These are phyloP conservation scores for Ichneumon xanthorius DNA, from an alignment of 2,888 invertebrate genomes.

Conservation along the genomic window DNA sequence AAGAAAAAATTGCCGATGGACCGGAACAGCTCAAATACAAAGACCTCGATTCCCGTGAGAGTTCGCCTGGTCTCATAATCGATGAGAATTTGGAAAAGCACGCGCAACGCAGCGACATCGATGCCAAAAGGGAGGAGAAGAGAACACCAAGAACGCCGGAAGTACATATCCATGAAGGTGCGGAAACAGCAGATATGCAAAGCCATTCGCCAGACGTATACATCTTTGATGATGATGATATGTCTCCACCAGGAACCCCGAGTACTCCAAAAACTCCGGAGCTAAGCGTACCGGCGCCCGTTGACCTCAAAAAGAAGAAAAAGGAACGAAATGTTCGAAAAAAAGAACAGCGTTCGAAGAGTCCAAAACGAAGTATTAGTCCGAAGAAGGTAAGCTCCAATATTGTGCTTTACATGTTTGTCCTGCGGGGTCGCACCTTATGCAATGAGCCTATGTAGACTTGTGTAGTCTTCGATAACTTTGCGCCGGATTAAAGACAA, in stretches of 20 bases:
- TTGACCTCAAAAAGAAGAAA: constrained; percentile 85
- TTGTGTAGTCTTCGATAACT: not conserved
- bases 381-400: constrained; percentile 79
- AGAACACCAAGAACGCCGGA: constrained; percentile 83
- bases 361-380: constrained; percentile 78
- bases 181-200: constrained; percentile 76
- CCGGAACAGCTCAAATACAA: constrained; percentile 82
- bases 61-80: constrained; percentile 84
- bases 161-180: constrained; percentile 73
- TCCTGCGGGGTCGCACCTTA: not conserved
- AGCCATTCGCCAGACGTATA: constrained; percentile 83
- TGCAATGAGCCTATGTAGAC: not conserved
- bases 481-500: not conserved
- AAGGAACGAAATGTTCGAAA: constrained; percentile 87
- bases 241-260: constrained; percentile 86
- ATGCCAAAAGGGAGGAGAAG: constrained; percentile 78
- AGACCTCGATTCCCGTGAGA: constrained; percentile 83
- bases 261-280: constrained; percentile 87
- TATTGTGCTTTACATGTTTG: constrained; percentile 29
- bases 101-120: constrained; percentile 68
- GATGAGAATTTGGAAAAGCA: constrained; percentile 83
- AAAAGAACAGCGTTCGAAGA: constrained; percentile 84
- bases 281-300: constrained; percentile 86
- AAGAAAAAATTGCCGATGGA: constrained; percentile 87
- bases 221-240: constrained; percentile 85